phyloP scores from a whole-genome alignment of 2,888 invertebrate genomes.

The Eupelmus urozonus region DNA sequence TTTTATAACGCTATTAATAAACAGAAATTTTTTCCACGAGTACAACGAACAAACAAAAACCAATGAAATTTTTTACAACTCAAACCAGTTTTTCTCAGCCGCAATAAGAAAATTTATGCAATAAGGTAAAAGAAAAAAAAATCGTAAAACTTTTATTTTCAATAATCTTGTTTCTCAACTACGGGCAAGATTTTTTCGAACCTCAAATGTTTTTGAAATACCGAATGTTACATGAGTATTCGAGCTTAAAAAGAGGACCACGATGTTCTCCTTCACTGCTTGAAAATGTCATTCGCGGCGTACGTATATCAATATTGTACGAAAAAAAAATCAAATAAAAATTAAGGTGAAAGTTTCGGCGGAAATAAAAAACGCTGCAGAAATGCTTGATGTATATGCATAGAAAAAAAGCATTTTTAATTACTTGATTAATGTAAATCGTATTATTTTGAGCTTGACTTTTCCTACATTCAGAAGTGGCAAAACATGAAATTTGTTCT shows the following conservation, averaged over 20 bases:
- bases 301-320: constrained; percentile 16
- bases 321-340: background rate
- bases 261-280: background rate
- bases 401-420: constrained; percentile 37
- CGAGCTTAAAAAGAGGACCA: background rate
- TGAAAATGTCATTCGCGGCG: constrained; percentile 2
- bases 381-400: constrained; percentile 6
- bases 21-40: background rate
- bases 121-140: background rate
- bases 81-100: background rate
- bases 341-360: background rate
- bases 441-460: background rate
- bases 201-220: background rate
- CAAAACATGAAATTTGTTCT: background rate
- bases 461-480: too few relatives aligned
- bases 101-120: background rate
- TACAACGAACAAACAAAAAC: background rate
- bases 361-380: constrained; percentile 8
- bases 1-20: background rate
- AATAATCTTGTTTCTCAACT: constrained; percentile 7
- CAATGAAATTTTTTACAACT: background rate
- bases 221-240: too few relatives aligned
- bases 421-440: constrained; percentile 25
- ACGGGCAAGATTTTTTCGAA: constrained; percentile 8
- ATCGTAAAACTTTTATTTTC: constrained; percentile 18